Base-by-base conservation (phyloP, 2,113 vertebrate species). In the Microcebus murinus region DNA sequence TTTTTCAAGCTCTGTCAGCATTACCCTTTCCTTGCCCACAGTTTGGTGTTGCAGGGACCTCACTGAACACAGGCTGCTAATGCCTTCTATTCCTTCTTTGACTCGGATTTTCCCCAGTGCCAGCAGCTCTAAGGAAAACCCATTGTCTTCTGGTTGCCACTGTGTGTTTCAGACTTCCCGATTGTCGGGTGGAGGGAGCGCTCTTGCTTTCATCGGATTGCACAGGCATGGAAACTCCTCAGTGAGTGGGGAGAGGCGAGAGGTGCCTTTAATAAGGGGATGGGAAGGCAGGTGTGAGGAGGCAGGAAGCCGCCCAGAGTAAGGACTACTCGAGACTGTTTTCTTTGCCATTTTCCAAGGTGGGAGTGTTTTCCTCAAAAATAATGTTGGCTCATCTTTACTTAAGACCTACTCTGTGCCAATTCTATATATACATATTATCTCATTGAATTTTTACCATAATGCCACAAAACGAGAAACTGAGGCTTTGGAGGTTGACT, bases 1-100 rank as follows among this genome's bases (percentile, higher is more conserved):
- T 98, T 98, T 97, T 97, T 96, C 76, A 92, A 97, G 97, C 97
- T 95, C 95, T 34, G 97, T 98, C 97, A 97, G 98, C 96, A 97
- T 93, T 96, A 93, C 96, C 94, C 96, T 97, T 85, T 97, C 80
- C 73, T 97, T n/a, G 93, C 91, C 97, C 79, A 97, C 68, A 91
- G 85, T 97, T 97, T 71, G 86, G 93, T 98, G 98, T 95, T 97
- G 79, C 97, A 98, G 92, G 97, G 71, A 59, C 74, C 96, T 97
- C 42, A 13, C 4, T 57, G 68, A 95, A 84, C 88, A 84, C 45
- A 77, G 80, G 73, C 77, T 67, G 23, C 76, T 25, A 79, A 25
- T 80, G 31, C 36, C 42, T 68, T 21, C 31, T 12, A 50, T 79
- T 68, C 48, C 63, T 18, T 83, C 73, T 91, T 82, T 70, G 77